Conservation (phyloP, 2,113 vertebrate genomes). For the Blennius ocellaris region DNA sequence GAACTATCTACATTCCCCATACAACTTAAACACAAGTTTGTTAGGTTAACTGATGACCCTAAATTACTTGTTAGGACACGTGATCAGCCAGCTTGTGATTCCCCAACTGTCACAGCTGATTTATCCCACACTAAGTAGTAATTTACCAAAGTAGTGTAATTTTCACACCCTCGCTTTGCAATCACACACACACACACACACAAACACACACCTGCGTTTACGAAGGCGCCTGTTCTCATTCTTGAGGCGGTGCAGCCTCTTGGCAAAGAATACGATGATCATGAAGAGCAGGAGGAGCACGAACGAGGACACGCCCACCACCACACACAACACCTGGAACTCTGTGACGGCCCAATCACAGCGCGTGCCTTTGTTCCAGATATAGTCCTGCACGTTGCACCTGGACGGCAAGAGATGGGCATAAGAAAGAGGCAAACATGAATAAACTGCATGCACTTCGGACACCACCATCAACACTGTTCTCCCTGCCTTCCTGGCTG, state of each 20-base stretch:
- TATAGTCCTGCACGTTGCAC: conserved; percentile 96
- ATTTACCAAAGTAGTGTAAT: too few species aligned
- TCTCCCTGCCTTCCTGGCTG: neutral
- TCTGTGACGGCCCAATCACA: conserved; percentile 95
- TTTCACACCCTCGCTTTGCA: too few species aligned
- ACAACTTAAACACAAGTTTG: too few species aligned
- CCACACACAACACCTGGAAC: conserved; percentile 96
- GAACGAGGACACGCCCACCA: conserved; percentile 89
- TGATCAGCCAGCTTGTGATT: too few species aligned
- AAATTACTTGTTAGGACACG: too few species aligned
- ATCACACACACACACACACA: conserved; percentile 79
- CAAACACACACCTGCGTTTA: conserved; percentile 89
- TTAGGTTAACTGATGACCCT: too few species aligned
- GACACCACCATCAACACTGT: neutral
- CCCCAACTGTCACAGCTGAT: too few species aligned
- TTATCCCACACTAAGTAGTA: too few species aligned
- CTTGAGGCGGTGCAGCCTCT: conserved; percentile 95
- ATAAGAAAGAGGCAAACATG: neutral
- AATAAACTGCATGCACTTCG: neutral
- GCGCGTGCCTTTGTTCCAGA: conserved; percentile 96
- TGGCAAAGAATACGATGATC: conserved; percentile 98
- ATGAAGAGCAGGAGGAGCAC: conserved; percentile 94
- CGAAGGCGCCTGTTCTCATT: conserved; percentile 94
- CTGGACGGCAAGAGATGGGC: conserved; percentile 68
- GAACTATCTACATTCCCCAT: too few species aligned